Base-by-base conservation (phyloP, 2,797 vertebrate species). In the Enteromius paludinosus region DNA sequence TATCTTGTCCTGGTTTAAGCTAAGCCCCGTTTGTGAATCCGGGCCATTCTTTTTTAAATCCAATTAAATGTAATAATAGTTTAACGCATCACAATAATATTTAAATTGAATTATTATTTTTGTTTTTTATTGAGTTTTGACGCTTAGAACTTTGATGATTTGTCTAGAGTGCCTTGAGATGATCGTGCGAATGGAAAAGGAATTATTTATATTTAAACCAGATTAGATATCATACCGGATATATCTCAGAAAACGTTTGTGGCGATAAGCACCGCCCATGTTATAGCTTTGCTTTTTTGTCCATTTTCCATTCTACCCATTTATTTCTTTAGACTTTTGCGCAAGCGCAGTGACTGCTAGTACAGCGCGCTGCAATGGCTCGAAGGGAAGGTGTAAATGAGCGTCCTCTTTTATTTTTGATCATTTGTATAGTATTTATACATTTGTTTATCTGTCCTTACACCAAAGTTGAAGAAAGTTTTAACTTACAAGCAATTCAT, bases 391-490 rank as follows among this genome's bases (percentile, higher is more conserved):
- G 15, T 1, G 70, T 82, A 0, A 88, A 89, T 66, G 87, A 87
- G 17, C 81, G 86, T 0, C 86, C 87, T 0, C 87, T 92, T 80
- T 89, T 98, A 38, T 75, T 95, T 75, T 88, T 98, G n/a, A 78
- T 98, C 0, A 69, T 95, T 76, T 68, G 77, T 0, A 93, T 94
- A 0, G 91, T 93, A 10, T 85, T 94, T 0, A 7, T 95, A 77
- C 98, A 99, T 92, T 90, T 99, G 65, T 78, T 93, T 0, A 81
- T 92, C 62, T 99, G 98, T 71, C 98, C 98, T 5, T 98, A 96
- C 70, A 96, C 97, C 3, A 99, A 99, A 92, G 98, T 99, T 38
- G 98, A 99, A 77, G 98, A 99, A 88, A 99, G 98, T 87, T 99
- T 99, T 88, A 98, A 96, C 72, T 89, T 99, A 41, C 98, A 99